A percentile compares a stretch with the other conserved stretches of the same genome.
Conservation (phyloP, 2,113 vertebrate species). For the Atrichornis clamosus region DNA sequence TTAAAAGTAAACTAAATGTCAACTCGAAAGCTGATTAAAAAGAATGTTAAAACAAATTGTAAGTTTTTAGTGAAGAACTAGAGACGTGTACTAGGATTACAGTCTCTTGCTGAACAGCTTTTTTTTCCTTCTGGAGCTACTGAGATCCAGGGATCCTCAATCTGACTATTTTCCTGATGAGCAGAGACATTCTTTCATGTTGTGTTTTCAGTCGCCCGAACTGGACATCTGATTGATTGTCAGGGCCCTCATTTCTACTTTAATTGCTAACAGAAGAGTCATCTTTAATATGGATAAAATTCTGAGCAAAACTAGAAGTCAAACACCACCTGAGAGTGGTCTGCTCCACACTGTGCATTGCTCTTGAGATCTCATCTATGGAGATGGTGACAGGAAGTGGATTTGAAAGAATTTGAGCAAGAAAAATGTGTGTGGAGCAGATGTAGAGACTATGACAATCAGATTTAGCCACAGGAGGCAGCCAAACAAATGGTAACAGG, state of each 20-base stretch:
- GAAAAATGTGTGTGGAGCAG: not conserved
- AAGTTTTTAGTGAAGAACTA: not conserved
- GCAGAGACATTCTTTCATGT: not conserved
- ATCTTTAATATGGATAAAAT: not conserved
- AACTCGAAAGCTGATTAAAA: not conserved
- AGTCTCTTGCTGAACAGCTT: not conserved
- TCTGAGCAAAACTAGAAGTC: not conserved
- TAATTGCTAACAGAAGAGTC: not conserved
- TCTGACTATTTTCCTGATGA: not conserved
- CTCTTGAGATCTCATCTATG: not conserved
- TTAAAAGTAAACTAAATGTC: not conserved
- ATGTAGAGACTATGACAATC: not conserved
- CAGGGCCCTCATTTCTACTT: not conserved
- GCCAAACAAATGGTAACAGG: not conserved
- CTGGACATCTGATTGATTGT: not conserved
- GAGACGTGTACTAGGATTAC: not conserved
- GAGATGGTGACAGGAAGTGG: not conserved
- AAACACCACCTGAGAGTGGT: not conserved
- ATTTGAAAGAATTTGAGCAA: not conserved
- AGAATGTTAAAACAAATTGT: not conserved
- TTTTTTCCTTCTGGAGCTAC: not conserved
- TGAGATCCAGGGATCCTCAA: not conserved
- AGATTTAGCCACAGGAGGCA: not conserved
- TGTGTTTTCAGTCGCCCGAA: not conserved
- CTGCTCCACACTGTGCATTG: not conserved